Percentiles rank a stretch among this genome's conserved stretches.
phyloP scores from a whole-genome alignment of 2,888 invertebrate species.

The Pteria penguin region DNA sequence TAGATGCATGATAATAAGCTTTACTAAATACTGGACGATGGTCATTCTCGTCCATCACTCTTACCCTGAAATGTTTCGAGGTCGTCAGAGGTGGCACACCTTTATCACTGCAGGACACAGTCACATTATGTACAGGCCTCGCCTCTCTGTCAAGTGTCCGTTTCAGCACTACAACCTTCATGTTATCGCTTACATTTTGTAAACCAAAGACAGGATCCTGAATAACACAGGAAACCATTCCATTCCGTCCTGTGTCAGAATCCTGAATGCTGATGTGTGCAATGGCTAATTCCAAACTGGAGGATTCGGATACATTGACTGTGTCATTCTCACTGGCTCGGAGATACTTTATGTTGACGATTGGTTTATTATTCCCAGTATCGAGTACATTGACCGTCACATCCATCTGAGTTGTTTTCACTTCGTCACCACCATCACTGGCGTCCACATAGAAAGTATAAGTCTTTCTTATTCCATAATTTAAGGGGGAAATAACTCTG shows the following conservation, averaged over 20 bases:
- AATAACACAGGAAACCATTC: slow-evolving; percentile 64
- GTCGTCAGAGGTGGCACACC: slow-evolving; percentile 56
- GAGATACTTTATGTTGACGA: slow-evolving; percentile 76
- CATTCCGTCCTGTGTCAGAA: slow-evolving; percentile 67
- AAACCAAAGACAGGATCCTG: slow-evolving; percentile 57
- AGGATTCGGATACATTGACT: slow-evolving; percentile 60
- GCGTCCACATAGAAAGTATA: slow-evolving; percentile 56
- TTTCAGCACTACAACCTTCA: slow-evolving; percentile 57
- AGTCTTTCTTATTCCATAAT: slow-evolving; percentile 47
- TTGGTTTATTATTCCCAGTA: slow-evolving; percentile 96
- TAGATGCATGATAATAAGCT: slow-evolving; percentile 52
- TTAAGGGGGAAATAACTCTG: slow-evolving; percentile 50
- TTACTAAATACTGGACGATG: slow-evolving; percentile 62
- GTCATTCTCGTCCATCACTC: slow-evolving; percentile 70
- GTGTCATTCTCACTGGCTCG: slow-evolving; percentile 42
- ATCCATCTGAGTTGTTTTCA: slow-evolving; percentile 49
- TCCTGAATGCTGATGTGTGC: slow-evolving; percentile 72
- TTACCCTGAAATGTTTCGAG: slow-evolving; percentile 52
- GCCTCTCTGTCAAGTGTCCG: slow-evolving; percentile 61
- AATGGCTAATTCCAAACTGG: slow-evolving; percentile 61
- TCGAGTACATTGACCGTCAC: slow-evolving; percentile 83
- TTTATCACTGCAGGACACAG: slow-evolving; percentile 61
- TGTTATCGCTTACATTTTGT: slow-evolving; percentile 40
- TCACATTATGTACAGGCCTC: slow-evolving; percentile 51
- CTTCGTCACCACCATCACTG: slow-evolving; percentile 52